A percentile compares a stretch with the other conserved stretches of the same genome.
phyloP scores from a whole-genome alignment of 1,140 invertebrate species.

The Apis dorsata region DNA sequence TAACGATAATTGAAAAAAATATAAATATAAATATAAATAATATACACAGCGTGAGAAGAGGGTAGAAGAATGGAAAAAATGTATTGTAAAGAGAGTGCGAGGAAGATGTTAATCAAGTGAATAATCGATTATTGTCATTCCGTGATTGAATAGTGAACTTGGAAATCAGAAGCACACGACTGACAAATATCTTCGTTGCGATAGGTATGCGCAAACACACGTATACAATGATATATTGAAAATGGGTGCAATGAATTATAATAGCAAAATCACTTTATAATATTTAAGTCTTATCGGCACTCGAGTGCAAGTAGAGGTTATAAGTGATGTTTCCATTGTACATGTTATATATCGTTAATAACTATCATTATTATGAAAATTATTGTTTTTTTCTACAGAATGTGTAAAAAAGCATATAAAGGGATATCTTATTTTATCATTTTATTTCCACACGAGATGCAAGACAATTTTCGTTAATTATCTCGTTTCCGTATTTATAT shows the following conservation, averaged over 20 bases:
- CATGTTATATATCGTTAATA: slow-evolving; percentile 9
- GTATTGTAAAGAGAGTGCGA: slow-evolving; percentile 53
- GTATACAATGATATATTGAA: slow-evolving; percentile 26
- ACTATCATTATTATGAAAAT: not conserved
- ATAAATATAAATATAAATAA: slow-evolving; percentile 39
- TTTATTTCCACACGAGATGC: not conserved
- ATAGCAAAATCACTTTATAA: slow-evolving; percentile 13
- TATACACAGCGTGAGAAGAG: slow-evolving; percentile 26
- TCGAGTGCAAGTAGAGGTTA: slow-evolving; percentile 1
- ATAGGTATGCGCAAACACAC: slow-evolving; percentile 22
- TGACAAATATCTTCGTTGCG: not conserved
- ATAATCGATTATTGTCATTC: slow-evolving; percentile 52
- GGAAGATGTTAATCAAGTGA: slow-evolving; percentile 50
- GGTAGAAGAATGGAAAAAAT: slow-evolving; percentile 27
- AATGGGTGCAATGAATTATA: slow-evolving; percentile 10
- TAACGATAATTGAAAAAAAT: slow-evolving; percentile 46
- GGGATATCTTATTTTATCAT: not conserved
- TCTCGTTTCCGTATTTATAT: not conserved
- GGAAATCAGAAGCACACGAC: slow-evolving; percentile 20
- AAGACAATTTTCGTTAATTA: not conserved
- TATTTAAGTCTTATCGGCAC: slow-evolving; percentile 27
- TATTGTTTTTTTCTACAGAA: not conserved
- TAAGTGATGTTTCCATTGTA: slow-evolving; percentile 1
- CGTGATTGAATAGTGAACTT: slow-evolving; percentile 41
- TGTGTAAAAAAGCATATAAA: not conserved